These are phyloP conservation scores for Rotaria magnacalcarata DNA, from an alignment of 2,888 invertebrate genomes.

Conservation along the genomic window DNA sequence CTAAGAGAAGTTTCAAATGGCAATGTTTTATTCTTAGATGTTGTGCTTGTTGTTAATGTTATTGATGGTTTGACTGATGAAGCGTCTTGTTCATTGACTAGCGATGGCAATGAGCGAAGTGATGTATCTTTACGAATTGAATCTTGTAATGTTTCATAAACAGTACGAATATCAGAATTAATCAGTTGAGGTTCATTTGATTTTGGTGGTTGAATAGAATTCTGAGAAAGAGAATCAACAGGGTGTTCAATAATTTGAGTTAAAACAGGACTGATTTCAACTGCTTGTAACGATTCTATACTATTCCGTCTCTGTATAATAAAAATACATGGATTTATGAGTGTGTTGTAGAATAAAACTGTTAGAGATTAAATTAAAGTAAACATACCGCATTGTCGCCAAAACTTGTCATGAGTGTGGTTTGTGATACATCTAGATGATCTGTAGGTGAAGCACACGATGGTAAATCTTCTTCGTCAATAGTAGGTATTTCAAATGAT, in stretches of 20 bases:
- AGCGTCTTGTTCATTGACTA: not conserved
- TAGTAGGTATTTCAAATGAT: not conserved
- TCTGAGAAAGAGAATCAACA: not conserved
- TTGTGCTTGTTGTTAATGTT: not conserved
- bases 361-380: too few relatives aligned
- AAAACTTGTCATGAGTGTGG: not conserved
- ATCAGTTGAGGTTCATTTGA: not conserved
- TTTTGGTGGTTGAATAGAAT: not conserved
- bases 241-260: not conserved
- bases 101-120: not conserved
- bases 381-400: not conserved
- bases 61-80: not conserved
- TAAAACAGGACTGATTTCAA: not conserved
- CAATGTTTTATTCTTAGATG: not conserved
- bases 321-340: not conserved
- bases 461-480: conserved; percentile 20
- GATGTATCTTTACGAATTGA: conserved; percentile 7
- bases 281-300: not conserved
- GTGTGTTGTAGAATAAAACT: not conserved
- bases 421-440: not conserved
- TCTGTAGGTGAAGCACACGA: not conserved
- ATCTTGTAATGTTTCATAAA: not conserved
- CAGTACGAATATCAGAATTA: not conserved
- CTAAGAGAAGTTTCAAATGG: not conserved
- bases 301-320: not conserved